These are phyloP conservation scores for Enhydra lutris DNA, from an alignment of 2,113 vertebrate genomes.

Conservation along the genomic window DNA sequence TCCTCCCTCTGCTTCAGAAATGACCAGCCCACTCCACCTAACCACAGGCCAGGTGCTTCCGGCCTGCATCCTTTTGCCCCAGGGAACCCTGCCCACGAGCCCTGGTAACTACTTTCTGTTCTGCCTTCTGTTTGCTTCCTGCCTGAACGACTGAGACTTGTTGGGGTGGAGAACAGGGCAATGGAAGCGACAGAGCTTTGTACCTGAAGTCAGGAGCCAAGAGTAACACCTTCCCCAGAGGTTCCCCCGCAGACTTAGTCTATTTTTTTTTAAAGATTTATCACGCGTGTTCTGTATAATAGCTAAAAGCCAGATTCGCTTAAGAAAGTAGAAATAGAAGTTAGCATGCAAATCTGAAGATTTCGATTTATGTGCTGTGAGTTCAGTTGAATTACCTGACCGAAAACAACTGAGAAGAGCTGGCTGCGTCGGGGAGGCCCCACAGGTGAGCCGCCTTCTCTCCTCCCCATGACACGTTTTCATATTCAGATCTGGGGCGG, in stretches of 20 bases:
- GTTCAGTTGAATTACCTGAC: background rate
- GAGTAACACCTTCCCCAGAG: background rate
- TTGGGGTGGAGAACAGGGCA: background rate
- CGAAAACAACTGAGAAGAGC: background rate
- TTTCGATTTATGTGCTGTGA: background rate
- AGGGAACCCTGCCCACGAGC: background rate
- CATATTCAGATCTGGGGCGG: background rate
- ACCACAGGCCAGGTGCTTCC: background rate
- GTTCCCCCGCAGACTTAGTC: background rate
- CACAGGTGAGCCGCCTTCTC: background rate
- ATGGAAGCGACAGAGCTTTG: background rate
- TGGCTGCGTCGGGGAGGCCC: accelerated
- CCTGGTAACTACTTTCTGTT: background rate
- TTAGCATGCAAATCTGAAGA: background rate
- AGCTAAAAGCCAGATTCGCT: background rate
- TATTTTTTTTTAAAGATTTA: background rate
- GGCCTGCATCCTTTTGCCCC: background rate
- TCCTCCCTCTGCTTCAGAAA: background rate
- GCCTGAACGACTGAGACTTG: background rate
- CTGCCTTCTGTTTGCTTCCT: constrained; percentile 24
- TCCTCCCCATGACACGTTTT: background rate
- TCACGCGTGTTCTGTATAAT: background rate
- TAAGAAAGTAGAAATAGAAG: background rate
- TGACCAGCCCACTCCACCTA: background rate
- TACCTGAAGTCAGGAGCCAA: background rate